A percentile compares a stretch with the other conserved stretches of the same genome.
phyloP scores from a whole-genome alignment of 2,797 vertebrate genomes.

The Meriones psammophilus region DNA sequence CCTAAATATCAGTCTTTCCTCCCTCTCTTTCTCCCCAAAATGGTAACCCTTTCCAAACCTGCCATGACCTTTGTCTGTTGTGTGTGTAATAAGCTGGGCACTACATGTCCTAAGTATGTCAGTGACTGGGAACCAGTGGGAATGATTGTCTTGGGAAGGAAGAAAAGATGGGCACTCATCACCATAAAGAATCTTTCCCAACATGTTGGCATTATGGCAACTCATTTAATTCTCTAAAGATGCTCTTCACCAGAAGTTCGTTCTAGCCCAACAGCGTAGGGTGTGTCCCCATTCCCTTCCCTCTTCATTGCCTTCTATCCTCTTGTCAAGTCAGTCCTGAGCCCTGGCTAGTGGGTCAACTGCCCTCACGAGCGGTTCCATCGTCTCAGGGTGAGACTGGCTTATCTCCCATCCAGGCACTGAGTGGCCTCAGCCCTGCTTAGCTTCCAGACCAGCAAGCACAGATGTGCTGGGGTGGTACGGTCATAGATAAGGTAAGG shows the following conservation, averaged over 20 bases:
- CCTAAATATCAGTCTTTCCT: not conserved
- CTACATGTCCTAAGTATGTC: not conserved
- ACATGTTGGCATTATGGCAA: not conserved
- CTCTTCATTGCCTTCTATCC: not conserved
- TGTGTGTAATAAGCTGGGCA: not conserved
- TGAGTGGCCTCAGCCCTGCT: not conserved
- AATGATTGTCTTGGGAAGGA: not conserved
- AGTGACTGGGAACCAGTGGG: not conserved
- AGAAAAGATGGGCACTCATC: not conserved
- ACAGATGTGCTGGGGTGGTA: not conserved
- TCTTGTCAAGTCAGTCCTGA: not conserved
- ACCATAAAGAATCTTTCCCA: slow-evolving; percentile 8
- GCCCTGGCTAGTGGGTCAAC: not conserved
- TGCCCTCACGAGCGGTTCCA: not conserved
- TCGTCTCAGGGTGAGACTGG: not conserved
- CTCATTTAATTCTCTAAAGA: not conserved
- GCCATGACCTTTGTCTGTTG: not conserved
- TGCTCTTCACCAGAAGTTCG: not conserved
- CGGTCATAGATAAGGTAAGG: not conserved
- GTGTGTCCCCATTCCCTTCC: not conserved
- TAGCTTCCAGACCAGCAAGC: not conserved
- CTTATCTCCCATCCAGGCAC: not conserved
- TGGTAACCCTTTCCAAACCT: not conserved
- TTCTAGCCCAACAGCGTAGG: not conserved
- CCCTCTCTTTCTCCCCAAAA: not conserved